These are phyloP conservation scores for Tetragonula clypearis DNA, from an alignment of 1,140 invertebrate species.

Conservation along the genomic window DNA sequence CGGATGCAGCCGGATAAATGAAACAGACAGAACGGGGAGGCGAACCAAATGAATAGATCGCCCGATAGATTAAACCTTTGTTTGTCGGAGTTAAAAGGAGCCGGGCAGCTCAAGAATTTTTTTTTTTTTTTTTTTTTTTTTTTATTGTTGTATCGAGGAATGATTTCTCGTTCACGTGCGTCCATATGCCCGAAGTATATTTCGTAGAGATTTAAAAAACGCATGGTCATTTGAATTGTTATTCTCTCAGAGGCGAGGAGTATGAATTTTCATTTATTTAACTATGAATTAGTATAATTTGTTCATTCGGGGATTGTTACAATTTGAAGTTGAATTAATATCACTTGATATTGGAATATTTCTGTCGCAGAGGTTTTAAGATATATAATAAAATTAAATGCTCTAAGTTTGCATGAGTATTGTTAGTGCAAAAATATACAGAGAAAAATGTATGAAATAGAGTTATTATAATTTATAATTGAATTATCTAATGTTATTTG, in stretches of 20 bases:
- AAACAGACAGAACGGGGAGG: slow-evolving; percentile 40
- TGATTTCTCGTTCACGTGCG: background rate
- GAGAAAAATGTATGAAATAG: too few relatives aligned
- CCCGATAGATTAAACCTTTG: slow-evolving; percentile 55
- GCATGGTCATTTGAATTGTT: background rate
- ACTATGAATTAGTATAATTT: too few relatives aligned
- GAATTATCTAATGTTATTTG: too few relatives aligned
- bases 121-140: background rate
- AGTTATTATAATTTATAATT: too few relatives aligned
- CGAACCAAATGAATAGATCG: slow-evolving; percentile 53
- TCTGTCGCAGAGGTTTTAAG: too few relatives aligned
- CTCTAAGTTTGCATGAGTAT: too few relatives aligned
- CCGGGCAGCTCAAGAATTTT: slow-evolving; percentile 16
- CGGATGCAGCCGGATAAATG: slow-evolving; percentile 56
- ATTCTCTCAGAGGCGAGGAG: background rate
- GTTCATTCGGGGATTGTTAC: too few relatives aligned
- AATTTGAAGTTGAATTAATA: too few relatives aligned
- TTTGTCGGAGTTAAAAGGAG: slow-evolving; percentile 42
- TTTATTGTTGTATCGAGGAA: slow-evolving; percentile 12
- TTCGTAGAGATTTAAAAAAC: background rate
- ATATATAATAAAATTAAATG: too few relatives aligned
- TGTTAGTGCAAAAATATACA: too few relatives aligned
- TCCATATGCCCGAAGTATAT: background rate
- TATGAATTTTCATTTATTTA: background rate
- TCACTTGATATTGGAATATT: too few relatives aligned